Evolutionary conservation across 2,113 vertebrate species (phyloP).

Genomic region (Amblyopsis rosae): DNA sequence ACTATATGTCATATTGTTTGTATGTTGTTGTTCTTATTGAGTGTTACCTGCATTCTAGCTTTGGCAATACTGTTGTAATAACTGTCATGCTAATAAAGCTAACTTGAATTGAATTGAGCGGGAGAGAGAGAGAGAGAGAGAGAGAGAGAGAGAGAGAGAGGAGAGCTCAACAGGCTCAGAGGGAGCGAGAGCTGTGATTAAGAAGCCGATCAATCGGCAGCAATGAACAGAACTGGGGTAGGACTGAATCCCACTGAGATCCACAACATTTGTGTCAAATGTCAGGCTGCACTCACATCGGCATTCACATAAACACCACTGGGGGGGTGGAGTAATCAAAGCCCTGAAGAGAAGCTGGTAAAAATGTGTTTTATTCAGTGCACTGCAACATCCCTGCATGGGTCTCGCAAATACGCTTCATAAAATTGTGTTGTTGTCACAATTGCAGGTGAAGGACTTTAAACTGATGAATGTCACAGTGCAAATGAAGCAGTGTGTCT

Average conservation of each 20-base stretch:
- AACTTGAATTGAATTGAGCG: too few relatives aligned
- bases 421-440: slow-evolving; percentile 20
- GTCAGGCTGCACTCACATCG: slow-evolving; percentile 35
- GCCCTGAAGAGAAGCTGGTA: slow-evolving; percentile 5
- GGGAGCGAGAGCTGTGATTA: slow-evolving; percentile 44
- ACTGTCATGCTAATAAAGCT: too few relatives aligned
- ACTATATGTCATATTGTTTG: too few relatives aligned
- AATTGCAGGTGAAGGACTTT: slow-evolving; percentile 25
- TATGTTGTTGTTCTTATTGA: too few relatives aligned
- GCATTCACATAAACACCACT: slow-evolving; percentile 9
- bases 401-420: slow-evolving; percentile 24
- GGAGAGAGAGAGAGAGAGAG: slow-evolving; percentile 7
- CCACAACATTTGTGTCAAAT: slow-evolving; percentile 50
- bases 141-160: neutral
- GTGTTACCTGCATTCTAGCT: too few relatives aligned
- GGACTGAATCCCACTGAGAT: slow-evolving; percentile 41
- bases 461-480: neutral
- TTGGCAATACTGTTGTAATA: too few relatives aligned
- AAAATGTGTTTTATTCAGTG: slow-evolving; percentile 37
- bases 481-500: neutral
- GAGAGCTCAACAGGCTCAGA: slow-evolving; percentile 13
- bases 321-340: slow-evolving; percentile 15
- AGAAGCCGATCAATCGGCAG: slow-evolving; percentile 40
- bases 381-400: slow-evolving; percentile 10
- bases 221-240: slow-evolving; percentile 32